These are phyloP conservation scores for Acronicta psi DNA, from an alignment of 2,888 invertebrate genomes.

Conservation along the genomic window DNA sequence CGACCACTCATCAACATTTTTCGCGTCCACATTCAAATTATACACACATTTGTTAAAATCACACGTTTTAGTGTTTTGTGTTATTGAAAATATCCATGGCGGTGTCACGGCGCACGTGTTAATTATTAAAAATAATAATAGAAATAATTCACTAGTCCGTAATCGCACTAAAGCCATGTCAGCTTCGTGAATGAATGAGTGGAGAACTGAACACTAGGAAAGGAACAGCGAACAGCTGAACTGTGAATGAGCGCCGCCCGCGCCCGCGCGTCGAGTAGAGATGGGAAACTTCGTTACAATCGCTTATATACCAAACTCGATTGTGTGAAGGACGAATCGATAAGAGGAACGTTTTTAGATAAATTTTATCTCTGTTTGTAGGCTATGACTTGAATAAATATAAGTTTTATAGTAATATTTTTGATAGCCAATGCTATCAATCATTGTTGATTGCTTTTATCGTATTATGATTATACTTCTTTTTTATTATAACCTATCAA, in stretches of 20 bases:
- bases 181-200: conserved; percentile 54
- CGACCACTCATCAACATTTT: conserved; percentile 73
- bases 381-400: conserved; percentile 38
- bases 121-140: conserved; percentile 82
- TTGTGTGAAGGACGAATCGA: conserved; percentile 50
- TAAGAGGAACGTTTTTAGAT: conserved; percentile 52
- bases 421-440: conserved; percentile 46
- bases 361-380: conserved; percentile 53
- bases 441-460: conserved; percentile 50
- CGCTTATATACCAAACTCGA: conserved; percentile 55
- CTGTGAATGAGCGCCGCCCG: conserved; percentile 30
- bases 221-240: conserved; percentile 43
- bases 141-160: conserved; percentile 84
- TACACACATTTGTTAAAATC: conserved; percentile 72
- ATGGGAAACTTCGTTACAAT: conserved; percentile 48
- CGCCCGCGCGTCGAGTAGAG: conserved; percentile 55
- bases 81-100: conserved; percentile 83
- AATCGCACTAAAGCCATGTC: conserved; percentile 76
- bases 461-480: conserved; percentile 25
- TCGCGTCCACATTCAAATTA: conserved; percentile 73
- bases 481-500: conserved; percentile 3
- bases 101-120: conserved; percentile 73
- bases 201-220: conserved; percentile 6
- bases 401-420: conserved; percentile 46
- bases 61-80: conserved; percentile 71